phyloP scores from a whole-genome alignment of 2,797 vertebrate genomes.

The Thamnophis elegans region DNA sequence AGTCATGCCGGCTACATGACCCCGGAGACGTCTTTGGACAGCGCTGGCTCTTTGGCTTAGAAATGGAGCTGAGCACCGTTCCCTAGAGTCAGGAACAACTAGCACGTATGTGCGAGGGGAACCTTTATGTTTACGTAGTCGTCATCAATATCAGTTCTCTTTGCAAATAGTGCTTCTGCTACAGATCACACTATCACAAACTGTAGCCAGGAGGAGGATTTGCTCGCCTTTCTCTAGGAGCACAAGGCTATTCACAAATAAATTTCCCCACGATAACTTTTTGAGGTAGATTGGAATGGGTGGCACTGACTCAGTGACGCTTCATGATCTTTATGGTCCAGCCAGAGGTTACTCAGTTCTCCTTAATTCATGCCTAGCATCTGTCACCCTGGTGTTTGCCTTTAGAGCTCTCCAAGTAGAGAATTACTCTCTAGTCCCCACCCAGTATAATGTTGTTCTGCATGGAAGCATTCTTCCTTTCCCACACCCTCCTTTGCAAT shows the following conservation, averaged over 20 bases:
- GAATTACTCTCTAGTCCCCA: not conserved
- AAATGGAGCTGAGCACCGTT: too few species aligned
- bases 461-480: not conserved
- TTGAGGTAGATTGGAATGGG: not conserved
- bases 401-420: not conserved
- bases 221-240: not conserved
- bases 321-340: not conserved
- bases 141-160: too few species aligned
- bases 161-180: not conserved
- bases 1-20: too few species aligned
- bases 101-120: too few species aligned
- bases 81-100: too few species aligned
- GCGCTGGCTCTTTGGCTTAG: too few species aligned
- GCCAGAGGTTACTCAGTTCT: not conserved
- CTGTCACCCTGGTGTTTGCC: not conserved
- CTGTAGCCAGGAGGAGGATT: not conserved
- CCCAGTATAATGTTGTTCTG: not conserved
- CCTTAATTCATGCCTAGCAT: not conserved
- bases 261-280: not conserved
- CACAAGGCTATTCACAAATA: not conserved
- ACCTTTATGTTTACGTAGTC: too few species aligned
- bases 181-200: not conserved
- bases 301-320: not conserved
- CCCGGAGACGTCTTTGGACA: too few species aligned
- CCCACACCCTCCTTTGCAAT: not conserved